Conservation (phyloP, 2,113 vertebrate species). For the Rhadina sibilatrix region DNA sequence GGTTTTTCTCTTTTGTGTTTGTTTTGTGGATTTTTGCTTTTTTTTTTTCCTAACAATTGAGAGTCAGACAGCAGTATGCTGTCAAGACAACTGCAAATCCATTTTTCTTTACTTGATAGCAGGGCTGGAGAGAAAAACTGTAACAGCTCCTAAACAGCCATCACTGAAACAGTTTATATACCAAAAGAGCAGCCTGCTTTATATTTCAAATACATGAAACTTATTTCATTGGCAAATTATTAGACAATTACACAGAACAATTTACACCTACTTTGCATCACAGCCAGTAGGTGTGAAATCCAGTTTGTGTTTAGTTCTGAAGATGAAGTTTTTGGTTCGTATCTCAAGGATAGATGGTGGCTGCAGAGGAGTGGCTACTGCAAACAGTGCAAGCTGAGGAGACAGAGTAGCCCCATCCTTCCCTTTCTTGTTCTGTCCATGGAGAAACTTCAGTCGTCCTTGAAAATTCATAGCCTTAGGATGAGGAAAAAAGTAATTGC, state of each 20-base stretch:
- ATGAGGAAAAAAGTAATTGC: background rate
- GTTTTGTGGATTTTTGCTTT: background rate
- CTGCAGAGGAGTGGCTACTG: conserved; percentile 82
- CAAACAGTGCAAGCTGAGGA: conserved; percentile 83
- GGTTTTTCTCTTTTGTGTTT: background rate
- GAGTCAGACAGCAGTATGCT: background rate
- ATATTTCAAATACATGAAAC: background rate
- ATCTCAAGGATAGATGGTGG: conserved; percentile 86
- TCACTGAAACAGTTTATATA: background rate
- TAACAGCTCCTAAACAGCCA: background rate
- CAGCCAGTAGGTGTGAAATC: conserved; percentile 85
- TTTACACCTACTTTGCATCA: conserved; percentile 80
- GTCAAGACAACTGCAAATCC: background rate
- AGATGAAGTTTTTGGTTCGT: conserved; percentile 85
- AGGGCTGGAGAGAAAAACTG: background rate
- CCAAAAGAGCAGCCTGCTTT: background rate
- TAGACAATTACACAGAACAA: background rate
- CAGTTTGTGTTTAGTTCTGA: conserved; percentile 86
- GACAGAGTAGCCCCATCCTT: conserved; percentile 76
- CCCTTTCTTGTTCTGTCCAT: conserved; percentile 84
- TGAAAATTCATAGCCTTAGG: conserved; percentile 86
- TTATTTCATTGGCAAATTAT: background rate
- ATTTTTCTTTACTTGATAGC: background rate
- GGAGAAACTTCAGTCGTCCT: conserved; percentile 83
- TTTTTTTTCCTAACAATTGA: background rate